phyloP scores from a whole-genome alignment of 2,888 invertebrate genomes.

The Epinotia demarniana region DNA sequence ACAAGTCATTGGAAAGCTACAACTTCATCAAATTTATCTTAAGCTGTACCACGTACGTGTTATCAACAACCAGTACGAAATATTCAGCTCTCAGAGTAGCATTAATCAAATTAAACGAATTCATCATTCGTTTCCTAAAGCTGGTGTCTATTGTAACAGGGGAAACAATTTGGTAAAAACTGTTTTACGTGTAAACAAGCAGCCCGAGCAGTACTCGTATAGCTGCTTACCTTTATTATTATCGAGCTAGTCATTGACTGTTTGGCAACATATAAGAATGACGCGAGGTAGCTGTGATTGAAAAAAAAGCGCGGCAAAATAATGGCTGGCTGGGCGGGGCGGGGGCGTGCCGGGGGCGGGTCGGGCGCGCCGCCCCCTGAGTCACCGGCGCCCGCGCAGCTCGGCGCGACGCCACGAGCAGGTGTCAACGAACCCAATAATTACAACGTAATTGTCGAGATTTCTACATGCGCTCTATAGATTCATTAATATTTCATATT shows the following conservation, averaged over 20 bases:
- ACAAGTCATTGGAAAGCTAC: no score
- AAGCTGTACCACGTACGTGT: no score
- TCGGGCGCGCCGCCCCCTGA: constrained; percentile 77
- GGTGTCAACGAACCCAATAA: constrained; percentile 42
- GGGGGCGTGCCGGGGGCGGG: constrained; percentile 64
- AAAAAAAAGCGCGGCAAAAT: constrained; percentile 81
- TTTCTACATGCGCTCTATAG: constrained; percentile 36
- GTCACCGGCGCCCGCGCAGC: constrained; percentile 67
- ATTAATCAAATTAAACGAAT: neutral
- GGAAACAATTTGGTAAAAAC: constrained; percentile 42
- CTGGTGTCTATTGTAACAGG: constrained; percentile 47
- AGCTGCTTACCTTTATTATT: constrained; percentile 25
- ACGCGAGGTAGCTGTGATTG: constrained; percentile 68
- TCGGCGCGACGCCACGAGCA: constrained; percentile 51
- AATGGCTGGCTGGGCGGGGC: constrained; percentile 78
- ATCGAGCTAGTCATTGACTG: constrained; percentile 59
- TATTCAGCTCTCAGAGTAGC: no score
- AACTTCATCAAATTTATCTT: no score
- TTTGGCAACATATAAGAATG: constrained; percentile 79
- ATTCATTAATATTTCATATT: constrained; percentile 31
- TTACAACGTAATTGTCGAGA: constrained; percentile 43
- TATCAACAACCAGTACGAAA: no score
- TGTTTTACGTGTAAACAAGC: neutral
- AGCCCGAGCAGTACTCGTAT: neutral
- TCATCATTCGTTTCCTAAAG: neutral